Percentiles rank a stretch among this genome's conserved stretches.
These are phyloP conservation scores for Neoascia interrupta DNA, from an alignment of 2,888 invertebrate genomes.

Conservation along the genomic window DNA sequence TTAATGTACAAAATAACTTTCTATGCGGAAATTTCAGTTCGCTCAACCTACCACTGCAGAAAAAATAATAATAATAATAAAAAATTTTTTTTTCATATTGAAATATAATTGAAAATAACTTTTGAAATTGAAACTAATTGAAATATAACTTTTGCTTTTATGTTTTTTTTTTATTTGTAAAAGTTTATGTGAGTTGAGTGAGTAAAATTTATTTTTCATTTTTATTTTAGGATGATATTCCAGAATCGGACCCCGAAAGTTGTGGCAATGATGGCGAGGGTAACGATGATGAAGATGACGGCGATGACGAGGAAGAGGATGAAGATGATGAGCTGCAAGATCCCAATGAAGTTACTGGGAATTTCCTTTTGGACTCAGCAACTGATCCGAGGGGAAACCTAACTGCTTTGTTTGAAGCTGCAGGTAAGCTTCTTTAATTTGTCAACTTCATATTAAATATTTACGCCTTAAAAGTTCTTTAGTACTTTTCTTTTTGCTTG, in stretches of 20 bases:
- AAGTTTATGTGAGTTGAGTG: neutral
- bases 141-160: constrained; percentile 36
- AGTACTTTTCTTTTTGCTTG: too few relatives aligned
- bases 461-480: too few relatives aligned
- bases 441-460: too few relatives aligned
- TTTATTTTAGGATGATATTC: constrained; percentile 78
- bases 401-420: constrained; percentile 96
- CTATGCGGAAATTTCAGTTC: constrained; percentile 28
- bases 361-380: constrained; percentile 80
- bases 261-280: constrained; percentile 78
- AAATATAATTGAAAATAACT: too few relatives aligned
- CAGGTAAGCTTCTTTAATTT: constrained; percentile 80
- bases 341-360: constrained; percentile 76
- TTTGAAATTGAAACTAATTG: neutral
- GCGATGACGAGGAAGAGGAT: constrained; percentile 79
- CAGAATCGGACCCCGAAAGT: constrained; percentile 79
- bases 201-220: neutral
- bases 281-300: constrained; percentile 79
- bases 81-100: constrained; percentile 39
- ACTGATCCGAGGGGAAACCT: constrained; percentile 82
- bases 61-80: constrained; percentile 23
- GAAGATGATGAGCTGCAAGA: constrained; percentile 78
- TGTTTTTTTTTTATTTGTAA: constrained; percentile 33
- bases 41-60: constrained; percentile 62
- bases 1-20: constrained; percentile 29